Percentiles rank a stretch among this genome's conserved stretches.
These are phyloP conservation scores for Lasioglossum zephyrum DNA, from an alignment of 2,888 invertebrate species.

Conservation along the genomic window DNA sequence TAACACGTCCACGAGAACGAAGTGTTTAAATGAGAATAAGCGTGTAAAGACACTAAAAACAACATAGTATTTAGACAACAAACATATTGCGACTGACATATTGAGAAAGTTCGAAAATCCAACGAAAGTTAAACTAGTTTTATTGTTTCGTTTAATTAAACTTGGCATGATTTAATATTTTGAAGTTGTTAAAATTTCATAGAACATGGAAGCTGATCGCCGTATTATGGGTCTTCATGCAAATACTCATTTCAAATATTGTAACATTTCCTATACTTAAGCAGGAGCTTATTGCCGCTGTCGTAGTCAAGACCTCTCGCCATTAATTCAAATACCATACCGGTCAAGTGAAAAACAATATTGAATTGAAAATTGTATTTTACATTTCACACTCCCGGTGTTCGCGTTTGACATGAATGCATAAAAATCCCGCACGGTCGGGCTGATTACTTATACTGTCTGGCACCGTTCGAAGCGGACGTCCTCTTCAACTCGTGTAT, in stretches of 20 bases:
- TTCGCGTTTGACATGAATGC: not conserved
- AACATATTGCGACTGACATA: not conserved
- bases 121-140: not conserved
- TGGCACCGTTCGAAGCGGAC: not conserved
- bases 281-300: not conserved
- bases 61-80: not conserved
- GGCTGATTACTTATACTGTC: conserved; percentile 4
- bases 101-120: not conserved
- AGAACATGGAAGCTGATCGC: not conserved
- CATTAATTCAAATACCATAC: not conserved
- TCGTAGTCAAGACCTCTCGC: not conserved
- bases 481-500: conserved; percentile 4
- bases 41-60: not conserved
- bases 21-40: not conserved
- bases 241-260: not conserved
- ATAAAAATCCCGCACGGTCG: not conserved
- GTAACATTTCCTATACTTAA: not conserved
- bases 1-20: no score
- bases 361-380: not conserved
- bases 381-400: not conserved
- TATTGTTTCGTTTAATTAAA: not conserved
- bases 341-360: not conserved
- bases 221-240: not conserved
- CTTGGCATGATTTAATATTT: no score
- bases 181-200: not conserved